phyloP scores from a whole-genome alignment of 2,888 invertebrate genomes.

The Xiphydria camelus region DNA sequence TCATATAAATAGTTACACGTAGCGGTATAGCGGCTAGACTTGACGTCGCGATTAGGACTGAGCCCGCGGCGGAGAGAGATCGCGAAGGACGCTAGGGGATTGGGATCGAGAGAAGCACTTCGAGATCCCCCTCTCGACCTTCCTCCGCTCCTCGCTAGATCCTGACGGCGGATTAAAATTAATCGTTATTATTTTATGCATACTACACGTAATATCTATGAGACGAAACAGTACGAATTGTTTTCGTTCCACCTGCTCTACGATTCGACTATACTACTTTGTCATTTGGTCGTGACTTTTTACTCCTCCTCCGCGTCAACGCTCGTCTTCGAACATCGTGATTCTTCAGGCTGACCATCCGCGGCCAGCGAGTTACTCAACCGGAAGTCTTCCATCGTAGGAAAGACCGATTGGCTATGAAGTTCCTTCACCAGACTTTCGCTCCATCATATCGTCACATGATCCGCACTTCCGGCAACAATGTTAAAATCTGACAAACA shows the following conservation, averaged over 20 bases:
- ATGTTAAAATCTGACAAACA: constrained; percentile 7
- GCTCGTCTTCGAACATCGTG: neutral
- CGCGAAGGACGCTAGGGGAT: too few species aligned
- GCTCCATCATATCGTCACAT: too few species aligned
- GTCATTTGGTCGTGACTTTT: constrained; percentile 12
- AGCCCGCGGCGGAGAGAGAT: too few species aligned
- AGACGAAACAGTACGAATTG: constrained; percentile 29
- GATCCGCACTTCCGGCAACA: neutral
- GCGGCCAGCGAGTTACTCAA: neutral
- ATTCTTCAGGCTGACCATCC: neutral
- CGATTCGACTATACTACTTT: neutral
- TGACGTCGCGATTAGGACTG: constrained; percentile 1
- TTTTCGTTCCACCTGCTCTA: constrained; percentile 2
- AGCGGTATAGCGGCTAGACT: constrained; percentile 24
- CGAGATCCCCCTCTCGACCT: constrained; percentile 2
- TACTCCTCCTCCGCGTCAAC: neutral
- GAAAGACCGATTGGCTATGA: too few species aligned
- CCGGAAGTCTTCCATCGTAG: neutral
- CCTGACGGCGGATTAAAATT: constrained; percentile 18
- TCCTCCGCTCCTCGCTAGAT: constrained; percentile 9
- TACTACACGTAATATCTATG: constrained; percentile 35
- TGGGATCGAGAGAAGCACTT: too few species aligned
- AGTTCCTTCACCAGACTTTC: too few species aligned
- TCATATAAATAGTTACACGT: constrained; percentile 37
- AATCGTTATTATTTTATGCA: constrained; percentile 20